Conservation (phyloP, 2,888 invertebrate species). For the Pogonocherus hispidulus region DNA sequence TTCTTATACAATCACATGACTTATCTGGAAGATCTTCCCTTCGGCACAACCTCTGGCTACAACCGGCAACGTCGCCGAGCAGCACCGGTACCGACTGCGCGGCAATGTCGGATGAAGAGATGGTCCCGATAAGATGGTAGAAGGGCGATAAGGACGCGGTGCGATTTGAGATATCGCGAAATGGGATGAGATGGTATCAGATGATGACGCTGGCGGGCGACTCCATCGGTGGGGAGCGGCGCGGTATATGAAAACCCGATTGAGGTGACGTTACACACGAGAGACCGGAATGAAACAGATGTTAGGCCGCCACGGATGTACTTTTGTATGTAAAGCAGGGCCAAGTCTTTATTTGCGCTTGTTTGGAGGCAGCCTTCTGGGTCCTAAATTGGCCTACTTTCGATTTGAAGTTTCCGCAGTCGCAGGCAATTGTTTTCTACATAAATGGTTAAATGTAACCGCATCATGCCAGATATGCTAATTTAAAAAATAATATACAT, state of each 20-base stretch:
- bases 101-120: slow-evolving; percentile 48
- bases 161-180: slow-evolving; percentile 59
- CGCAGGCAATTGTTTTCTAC: background rate
- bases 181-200: slow-evolving; percentile 61
- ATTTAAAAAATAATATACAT: background rate
- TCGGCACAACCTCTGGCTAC: background rate
- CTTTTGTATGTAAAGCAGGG: slow-evolving; percentile 40
- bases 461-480: background rate
- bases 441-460: background rate
- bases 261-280: slow-evolving; percentile 39
- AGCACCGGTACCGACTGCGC: slow-evolving; percentile 33
- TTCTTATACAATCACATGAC: no score
- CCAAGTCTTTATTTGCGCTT: slow-evolving; percentile 13
- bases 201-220: slow-evolving; percentile 54
- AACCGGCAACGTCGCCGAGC: slow-evolving; percentile 28
- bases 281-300: slow-evolving; percentile 39
- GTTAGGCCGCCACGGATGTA: slow-evolving; percentile 32
- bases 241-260: slow-evolving; percentile 40
- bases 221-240: slow-evolving; percentile 12
- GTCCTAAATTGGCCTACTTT: background rate
- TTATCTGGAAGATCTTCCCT: background rate
- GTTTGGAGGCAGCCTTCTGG: background rate
- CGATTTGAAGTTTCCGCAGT: background rate
- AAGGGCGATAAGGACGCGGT: slow-evolving; percentile 51
- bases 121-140: slow-evolving; percentile 28